Base-by-base conservation (phyloP, 1,140 invertebrate species). In the Brachionus rotundiformis region DNA sequence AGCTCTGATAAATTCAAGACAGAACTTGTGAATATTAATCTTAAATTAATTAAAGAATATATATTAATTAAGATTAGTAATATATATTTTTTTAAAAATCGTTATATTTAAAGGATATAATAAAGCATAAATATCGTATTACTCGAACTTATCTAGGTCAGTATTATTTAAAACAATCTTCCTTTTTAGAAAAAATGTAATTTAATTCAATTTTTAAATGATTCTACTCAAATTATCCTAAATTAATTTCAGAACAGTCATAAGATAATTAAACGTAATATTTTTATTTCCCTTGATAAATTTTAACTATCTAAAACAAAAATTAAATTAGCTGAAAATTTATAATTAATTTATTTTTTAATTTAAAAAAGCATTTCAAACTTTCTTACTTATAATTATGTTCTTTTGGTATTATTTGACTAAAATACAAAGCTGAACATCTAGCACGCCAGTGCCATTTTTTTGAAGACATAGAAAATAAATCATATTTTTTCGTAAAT, bases 371-470 rank as follows among this genome's bases (percentile, higher is more conserved):
- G 10, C 10, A 39, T n/a, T n/a, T n/a, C n/a, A n/a, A n/a, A n/a
- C n/a, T n/a, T n/a, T n/a, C n/a, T n/a, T 84, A 89, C 87, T 86
- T 89, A 84, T 89, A 91, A 23, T 88, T 86, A 71, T 89, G 86
- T 39, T 89, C 84, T 44, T 83, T 82, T 10, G 92, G 91, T 81
- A 93, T 92, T 5, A 86, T 84, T 84, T 91, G 89, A 16, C 90
- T 89, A 81, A 93, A 89, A 82, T 91, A 89, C 0, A 93, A 85
- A 0, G 92, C 91, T 31, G 91, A 90, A 33, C 91, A 92, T 77
- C 92, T 85, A 0, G 92, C 91, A 83, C 91, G 86, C 92, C 92
- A 93, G 84, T 92, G 92, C 92, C 92, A 93, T 85, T 93, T 93
- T 84, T 92, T 93, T 4, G 90, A 90, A 11, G 90, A 88, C 84